Evolutionary conservation across 1,140 invertebrate species (phyloP).

Genomic region (Brachionus manjavacas): DNA sequence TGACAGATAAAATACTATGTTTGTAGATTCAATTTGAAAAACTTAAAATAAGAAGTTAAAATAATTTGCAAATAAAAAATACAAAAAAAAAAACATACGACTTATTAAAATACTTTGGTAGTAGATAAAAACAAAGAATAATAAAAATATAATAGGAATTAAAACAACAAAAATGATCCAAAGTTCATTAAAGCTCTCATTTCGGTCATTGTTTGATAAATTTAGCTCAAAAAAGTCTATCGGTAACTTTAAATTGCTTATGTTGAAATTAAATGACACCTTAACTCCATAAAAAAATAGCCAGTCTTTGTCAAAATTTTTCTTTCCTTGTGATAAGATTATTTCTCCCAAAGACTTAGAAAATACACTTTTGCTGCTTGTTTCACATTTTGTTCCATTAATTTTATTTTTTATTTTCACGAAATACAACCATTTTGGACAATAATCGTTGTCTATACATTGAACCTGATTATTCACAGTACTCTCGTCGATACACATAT

Average conservation of each 20-base stretch:
- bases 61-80: background rate
- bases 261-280: background rate
- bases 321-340: background rate
- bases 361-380: background rate
- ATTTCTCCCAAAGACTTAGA: background rate
- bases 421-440: background rate
- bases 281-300: background rate
- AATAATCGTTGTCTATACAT: background rate
- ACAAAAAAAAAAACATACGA: background rate
- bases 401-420: background rate
- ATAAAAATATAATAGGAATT: background rate
- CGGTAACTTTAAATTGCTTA: background rate
- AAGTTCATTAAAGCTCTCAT: background rate
- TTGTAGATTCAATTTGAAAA: background rate
- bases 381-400: background rate
- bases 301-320: background rate
- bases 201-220: background rate
- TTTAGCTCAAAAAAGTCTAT: background rate
- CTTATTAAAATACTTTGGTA: background rate
- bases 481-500: conserved; percentile 7
- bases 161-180: background rate
- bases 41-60: background rate
- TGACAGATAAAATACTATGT: background rate
- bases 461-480: background rate
- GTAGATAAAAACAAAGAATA: background rate